Base-by-base conservation (phyloP, 2,797 vertebrate species). In the Numenius phaeopus region DNA sequence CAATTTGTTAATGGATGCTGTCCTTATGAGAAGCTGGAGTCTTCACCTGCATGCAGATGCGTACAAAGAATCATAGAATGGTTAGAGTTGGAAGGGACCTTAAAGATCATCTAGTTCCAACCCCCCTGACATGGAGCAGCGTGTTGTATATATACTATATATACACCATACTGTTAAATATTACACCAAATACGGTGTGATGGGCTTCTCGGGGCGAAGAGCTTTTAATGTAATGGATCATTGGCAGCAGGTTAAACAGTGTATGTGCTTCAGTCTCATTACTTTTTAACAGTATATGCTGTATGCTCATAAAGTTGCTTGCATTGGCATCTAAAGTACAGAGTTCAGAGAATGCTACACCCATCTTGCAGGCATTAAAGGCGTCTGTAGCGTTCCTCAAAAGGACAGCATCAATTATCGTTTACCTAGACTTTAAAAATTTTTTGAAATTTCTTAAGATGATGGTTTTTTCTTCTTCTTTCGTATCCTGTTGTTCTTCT, bases 171-270 rank as follows among this genome's bases (percentile, higher is more conserved):
- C 12, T 27, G 5, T 20, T 46, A 18, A 7, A 6, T n/a, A 5
- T 30, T 27, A 17, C 34, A 27, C n/a, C 37, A 47, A 7, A 24
- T 29, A 23, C 0, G 0, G 19, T 16, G 30, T 23, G 11, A 6
- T 27, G 30, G 15, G 21, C 42, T 83, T 47, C 15, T 3, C 20
- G 20, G 19, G 52, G 26, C 18, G 23, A 76, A 69, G 65, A 57
- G 52, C 46, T 73, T 72, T 16, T 34, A 23, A 29, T 42, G 47
- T 50, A 14, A 30, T 24, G 64, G 22, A 8, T 61, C 20, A 29
- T 6, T 23, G 34, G 16, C 34, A 61, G 57, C 26, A 29, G 15
- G 8, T 66, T 37, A 18, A 34, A n/a, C 44, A 19, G 14, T 42
- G 1, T 2, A 2, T 17, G 57, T 47, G 65, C 39, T 32, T n/a